A percentile compares a stretch with the other conserved stretches of the same genome.
phyloP scores from a whole-genome alignment of 2,797 vertebrate species.

The Huso huso region DNA sequence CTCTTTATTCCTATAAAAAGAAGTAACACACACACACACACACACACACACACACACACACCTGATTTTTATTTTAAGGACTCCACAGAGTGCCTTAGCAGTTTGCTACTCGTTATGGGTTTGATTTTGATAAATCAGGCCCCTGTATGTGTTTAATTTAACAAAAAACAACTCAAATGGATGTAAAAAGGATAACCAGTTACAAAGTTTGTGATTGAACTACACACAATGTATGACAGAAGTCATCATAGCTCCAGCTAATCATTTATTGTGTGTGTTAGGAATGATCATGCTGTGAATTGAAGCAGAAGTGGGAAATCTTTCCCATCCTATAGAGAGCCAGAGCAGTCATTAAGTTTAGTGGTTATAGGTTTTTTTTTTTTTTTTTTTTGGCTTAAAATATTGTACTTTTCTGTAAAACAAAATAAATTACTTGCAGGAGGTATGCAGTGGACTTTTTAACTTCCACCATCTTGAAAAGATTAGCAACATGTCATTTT shows the following conservation, averaged over 20 bases:
- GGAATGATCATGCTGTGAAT: conserved; percentile 10
- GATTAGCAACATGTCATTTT: conserved; percentile 27
- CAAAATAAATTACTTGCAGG: conserved; percentile 5
- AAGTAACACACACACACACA: too few relatives aligned
- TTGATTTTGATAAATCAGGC: too few relatives aligned
- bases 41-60: too few relatives aligned
- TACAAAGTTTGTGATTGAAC: too few relatives aligned
- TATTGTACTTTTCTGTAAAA: conserved; percentile 3
- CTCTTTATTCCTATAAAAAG: too few relatives aligned
- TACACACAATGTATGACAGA: neutral
- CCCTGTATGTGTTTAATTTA: too few relatives aligned
- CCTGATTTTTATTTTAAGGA: too few relatives aligned
- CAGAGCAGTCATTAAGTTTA: conserved; percentile 14
- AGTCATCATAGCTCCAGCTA: neutral
- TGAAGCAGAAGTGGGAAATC: neutral
- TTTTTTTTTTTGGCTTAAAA: conserved; percentile 3
- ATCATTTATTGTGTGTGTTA: neutral
- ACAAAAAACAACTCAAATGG: too few relatives aligned
- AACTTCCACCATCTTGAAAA: conserved; percentile 31
- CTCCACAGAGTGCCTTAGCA: too few relatives aligned
- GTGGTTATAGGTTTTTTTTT: neutral
- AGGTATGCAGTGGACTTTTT: conserved; percentile 2
- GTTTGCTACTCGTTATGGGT: too few relatives aligned
- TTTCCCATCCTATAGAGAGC: neutral
- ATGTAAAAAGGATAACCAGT: too few relatives aligned